Conservation (phyloP, 2,113 vertebrate species). For the Hemibagrus wyckioides region DNA sequence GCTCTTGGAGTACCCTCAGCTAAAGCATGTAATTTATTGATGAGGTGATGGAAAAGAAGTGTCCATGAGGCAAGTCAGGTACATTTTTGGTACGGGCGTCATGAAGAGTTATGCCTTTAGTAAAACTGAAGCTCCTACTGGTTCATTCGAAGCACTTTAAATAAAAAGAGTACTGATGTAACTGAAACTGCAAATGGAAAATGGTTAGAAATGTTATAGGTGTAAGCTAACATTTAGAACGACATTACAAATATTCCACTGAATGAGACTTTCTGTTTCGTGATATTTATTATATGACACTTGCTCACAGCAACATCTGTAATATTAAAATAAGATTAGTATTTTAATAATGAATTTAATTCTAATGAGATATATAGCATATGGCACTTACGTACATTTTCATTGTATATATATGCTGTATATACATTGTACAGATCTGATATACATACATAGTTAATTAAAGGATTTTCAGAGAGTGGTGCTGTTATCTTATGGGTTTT, state of each 20-base stretch:
- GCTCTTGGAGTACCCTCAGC: background rate
- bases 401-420: too few species aligned
- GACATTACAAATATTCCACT: background rate
- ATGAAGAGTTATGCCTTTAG: background rate
- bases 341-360: background rate
- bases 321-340: background rate
- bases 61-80: background rate
- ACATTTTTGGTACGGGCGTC: slow-evolving; percentile 13
- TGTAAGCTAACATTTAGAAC: background rate
- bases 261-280: background rate
- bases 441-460: background rate
- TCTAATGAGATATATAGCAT: background rate
- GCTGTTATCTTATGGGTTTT: background rate
- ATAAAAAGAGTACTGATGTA: background rate
- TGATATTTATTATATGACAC: background rate
- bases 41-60: slow-evolving; percentile 37
- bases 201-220: background rate
- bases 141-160: slow-evolving; percentile 13
- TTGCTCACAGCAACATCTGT: too few species aligned
- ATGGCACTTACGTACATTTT: background rate
- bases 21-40: background rate
- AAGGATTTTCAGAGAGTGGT: background rate
- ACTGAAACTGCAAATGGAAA: background rate
- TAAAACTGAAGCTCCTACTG: background rate
- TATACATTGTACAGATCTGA: background rate